Percentiles rank a stretch among this genome's conserved stretches.
Evolutionary conservation across 2,113 vertebrate species (phyloP).

Genomic region (Coptodon bakossiorum): DNA sequence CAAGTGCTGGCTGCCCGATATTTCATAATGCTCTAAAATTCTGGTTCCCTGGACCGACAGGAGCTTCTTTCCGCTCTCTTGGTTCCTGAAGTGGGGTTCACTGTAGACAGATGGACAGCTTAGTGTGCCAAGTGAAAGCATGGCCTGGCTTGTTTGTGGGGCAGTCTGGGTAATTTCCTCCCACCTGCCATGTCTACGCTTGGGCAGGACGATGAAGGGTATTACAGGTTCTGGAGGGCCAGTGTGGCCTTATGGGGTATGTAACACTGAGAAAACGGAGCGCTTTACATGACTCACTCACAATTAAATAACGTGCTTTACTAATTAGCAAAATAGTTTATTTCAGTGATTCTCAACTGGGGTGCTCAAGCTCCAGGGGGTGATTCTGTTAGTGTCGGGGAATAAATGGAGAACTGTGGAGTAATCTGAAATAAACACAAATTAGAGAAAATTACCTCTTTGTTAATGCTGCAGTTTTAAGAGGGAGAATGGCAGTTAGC

Average conservation of each 20-base stretch:
- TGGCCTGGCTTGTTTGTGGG: slow-evolving; percentile 72
- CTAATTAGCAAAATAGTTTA: slow-evolving; percentile 42
- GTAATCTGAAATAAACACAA: background rate
- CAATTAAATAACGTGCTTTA: slow-evolving; percentile 31
- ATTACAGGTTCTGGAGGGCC: slow-evolving; percentile 43
- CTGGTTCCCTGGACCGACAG: slow-evolving; percentile 18
- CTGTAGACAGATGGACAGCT: slow-evolving; percentile 71
- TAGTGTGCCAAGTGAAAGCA: slow-evolving; percentile 65
- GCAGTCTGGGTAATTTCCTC: slow-evolving; percentile 72
- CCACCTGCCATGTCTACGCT: slow-evolving; percentile 63
- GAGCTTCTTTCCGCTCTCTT: slow-evolving; percentile 24
- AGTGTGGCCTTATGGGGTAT: slow-evolving; percentile 29
- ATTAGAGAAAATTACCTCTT: background rate
- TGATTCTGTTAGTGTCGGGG: background rate
- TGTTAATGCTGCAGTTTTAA: background rate
- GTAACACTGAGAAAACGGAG: background rate
- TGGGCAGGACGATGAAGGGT: slow-evolving; percentile 65
- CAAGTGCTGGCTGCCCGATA: slow-evolving; percentile 37
- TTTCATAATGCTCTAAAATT: slow-evolving; percentile 44
- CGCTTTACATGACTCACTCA: slow-evolving; percentile 22
- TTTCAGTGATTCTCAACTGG: background rate
- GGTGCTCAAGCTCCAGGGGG: background rate
- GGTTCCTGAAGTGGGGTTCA: slow-evolving; percentile 44
- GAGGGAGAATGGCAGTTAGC: background rate
- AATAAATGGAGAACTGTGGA: background rate